Evolutionary conservation across 2,113 vertebrate genomes (phyloP).

Genomic region (Plectropomus leopardus): DNA sequence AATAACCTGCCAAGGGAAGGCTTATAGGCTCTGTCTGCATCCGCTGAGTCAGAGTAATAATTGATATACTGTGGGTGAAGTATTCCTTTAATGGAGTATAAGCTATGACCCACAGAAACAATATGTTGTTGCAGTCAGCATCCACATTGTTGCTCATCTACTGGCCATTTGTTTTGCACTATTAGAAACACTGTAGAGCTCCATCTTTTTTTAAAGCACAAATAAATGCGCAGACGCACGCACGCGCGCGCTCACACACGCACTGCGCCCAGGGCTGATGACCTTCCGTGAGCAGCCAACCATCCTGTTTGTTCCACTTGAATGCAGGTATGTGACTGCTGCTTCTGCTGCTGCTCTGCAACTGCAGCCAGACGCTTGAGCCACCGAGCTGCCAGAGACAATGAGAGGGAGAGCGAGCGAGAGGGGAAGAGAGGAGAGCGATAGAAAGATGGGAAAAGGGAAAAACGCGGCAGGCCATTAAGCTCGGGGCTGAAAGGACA

Average conservation of each 20-base stretch:
- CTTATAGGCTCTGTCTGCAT: no score
- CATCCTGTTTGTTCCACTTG: constrained; percentile 86
- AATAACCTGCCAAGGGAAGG: no score
- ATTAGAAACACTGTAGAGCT: constrained; percentile 40
- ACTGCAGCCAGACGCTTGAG: constrained; percentile 73
- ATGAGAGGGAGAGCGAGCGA: constrained; percentile 5
- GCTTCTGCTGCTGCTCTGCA: constrained; percentile 74
- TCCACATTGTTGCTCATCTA: not conserved
- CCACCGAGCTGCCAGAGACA: constrained; percentile 69
- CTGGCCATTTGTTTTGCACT: constrained; percentile 23
- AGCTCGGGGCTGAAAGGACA: constrained; percentile 63
- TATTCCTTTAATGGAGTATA: not conserved
- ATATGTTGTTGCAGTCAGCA: not conserved
- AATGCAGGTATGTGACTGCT: constrained; percentile 82
- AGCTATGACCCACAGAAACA: not conserved
- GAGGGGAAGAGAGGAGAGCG: not conserved
- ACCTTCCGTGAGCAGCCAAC: constrained; percentile 85
- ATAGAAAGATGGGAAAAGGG: constrained; percentile 26
- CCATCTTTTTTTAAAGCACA: constrained; percentile 47
- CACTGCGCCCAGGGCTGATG: constrained; percentile 75
- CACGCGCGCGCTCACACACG: constrained; percentile 8
- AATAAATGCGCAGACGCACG: constrained; percentile 34
- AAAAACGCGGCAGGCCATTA: constrained; percentile 63
- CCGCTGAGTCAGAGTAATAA: no score
- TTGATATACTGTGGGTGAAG: no score